Evolutionary conservation across 1,140 invertebrate species (phyloP).

Genomic region (Hermatobates lingyangjiaoensis): DNA sequence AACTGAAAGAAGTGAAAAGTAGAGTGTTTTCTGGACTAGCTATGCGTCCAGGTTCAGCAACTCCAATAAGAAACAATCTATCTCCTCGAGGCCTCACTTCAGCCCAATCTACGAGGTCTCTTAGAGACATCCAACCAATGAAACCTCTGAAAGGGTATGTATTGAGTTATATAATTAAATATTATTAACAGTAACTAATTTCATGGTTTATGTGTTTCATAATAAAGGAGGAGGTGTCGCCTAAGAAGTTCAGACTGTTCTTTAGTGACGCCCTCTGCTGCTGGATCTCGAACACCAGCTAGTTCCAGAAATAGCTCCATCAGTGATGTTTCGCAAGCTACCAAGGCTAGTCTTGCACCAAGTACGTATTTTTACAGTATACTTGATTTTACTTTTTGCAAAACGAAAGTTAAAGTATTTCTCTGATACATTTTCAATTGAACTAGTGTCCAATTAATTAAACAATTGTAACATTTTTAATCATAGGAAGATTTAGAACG

Average conservation of each 20-base stretch:
- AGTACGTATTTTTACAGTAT: too few relatives aligned
- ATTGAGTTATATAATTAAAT: too few relatives aligned
- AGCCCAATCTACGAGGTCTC: constrained; percentile 15
- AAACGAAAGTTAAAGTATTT: too few relatives aligned
- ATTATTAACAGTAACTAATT: too few relatives aligned
- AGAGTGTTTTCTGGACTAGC: constrained; percentile 32
- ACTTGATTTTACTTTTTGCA: too few relatives aligned
- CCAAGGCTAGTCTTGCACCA: not conserved
- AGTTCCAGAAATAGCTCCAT: constrained; percentile 18
- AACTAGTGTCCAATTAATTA: too few relatives aligned
- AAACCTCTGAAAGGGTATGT: constrained; percentile 7
- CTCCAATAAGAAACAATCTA: not conserved
- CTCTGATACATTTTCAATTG: too few relatives aligned
- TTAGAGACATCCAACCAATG: constrained; percentile 14
- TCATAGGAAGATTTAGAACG: too few relatives aligned
- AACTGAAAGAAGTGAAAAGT: constrained; percentile 58
- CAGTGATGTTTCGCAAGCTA: constrained; percentile 14
- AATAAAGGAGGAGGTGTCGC: constrained; percentile 13
- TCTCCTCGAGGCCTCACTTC: constrained; percentile 11
- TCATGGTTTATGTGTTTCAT: constrained; percentile 1
- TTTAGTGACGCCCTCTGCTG: constrained; percentile 4
- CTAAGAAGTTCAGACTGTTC: constrained; percentile 15
- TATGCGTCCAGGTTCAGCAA: not conserved
- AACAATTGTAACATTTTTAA: too few relatives aligned
- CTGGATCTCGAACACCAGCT: constrained; percentile 8